A percentile compares a stretch with the other conserved stretches of the same genome.
These are phyloP conservation scores for Muricea muricata DNA, from an alignment of 92 coral and sea anemone species.

Conservation along the genomic window DNA sequence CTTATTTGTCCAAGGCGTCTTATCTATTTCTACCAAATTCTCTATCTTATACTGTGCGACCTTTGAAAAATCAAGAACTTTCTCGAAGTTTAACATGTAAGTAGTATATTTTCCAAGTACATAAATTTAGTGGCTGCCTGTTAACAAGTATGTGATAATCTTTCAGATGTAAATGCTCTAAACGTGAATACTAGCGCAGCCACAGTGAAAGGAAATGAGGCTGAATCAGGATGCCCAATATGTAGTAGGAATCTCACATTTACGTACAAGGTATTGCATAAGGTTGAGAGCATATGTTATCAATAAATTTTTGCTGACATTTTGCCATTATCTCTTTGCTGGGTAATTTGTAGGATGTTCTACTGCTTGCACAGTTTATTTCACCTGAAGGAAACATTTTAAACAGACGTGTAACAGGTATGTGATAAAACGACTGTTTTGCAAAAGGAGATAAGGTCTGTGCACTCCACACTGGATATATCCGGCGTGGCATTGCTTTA, in stretches of 20 bases:
- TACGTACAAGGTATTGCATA: slow-evolving; percentile 77
- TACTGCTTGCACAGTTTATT: slow-evolving; percentile 90
- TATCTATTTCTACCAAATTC: not conserved
- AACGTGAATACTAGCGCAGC: not conserved
- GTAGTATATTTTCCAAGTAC: not conserved
- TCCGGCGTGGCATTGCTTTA: too few species aligned
- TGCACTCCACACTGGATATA: too few species aligned
- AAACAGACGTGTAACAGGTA: slow-evolving; percentile 93
- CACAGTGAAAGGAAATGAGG: slow-evolving; percentile 33
- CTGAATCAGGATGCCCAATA: slow-evolving; percentile 85
- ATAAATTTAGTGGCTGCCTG: not conserved
- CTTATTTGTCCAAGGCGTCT: not conserved
- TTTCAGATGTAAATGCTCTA: not conserved
- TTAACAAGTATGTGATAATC: not conserved
- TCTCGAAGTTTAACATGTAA: not conserved
- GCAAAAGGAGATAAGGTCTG: too few species aligned
- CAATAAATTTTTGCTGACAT: not conserved
- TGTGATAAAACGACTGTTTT: not conserved
- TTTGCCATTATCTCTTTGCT: not conserved
- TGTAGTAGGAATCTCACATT: slow-evolving; percentile 86
- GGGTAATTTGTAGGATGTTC: slow-evolving; percentile 76
- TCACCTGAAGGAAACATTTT: slow-evolving; percentile 92
- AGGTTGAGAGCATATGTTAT: too few species aligned
- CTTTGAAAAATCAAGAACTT: not conserved
- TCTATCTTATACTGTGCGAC: not conserved